Conservation (phyloP, 2,797 vertebrate species). For the Sebastolobus alascanus region DNA sequence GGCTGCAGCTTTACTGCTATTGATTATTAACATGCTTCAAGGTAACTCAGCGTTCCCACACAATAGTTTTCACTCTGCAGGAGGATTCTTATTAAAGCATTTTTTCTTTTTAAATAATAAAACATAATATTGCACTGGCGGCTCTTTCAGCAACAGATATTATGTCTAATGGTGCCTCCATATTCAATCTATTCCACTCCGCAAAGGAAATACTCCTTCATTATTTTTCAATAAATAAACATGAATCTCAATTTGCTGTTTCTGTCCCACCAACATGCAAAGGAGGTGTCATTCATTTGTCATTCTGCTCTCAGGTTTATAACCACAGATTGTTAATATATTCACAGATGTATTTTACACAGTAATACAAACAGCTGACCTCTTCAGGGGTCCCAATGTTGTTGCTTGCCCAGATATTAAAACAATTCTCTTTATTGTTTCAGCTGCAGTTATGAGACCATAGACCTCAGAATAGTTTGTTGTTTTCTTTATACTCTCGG, state of each 20-base stretch:
- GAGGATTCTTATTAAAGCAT: not conserved
- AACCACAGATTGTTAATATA: not conserved
- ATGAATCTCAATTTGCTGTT: not conserved
- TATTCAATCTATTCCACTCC: conserved; percentile 6
- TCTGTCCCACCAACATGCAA: not conserved
- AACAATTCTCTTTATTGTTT: not conserved
- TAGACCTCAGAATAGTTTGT: not conserved
- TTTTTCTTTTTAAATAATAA: not conserved
- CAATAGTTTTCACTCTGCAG: not conserved
- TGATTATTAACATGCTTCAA: conserved; percentile 16
- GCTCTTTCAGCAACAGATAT: conserved; percentile 4
- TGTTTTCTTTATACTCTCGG: not conserved
- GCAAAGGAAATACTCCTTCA: not conserved
- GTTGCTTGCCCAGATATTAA: too few species aligned
- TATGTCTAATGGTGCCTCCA: not conserved
- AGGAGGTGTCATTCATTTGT: not conserved
- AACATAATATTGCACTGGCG: conserved; percentile 8
- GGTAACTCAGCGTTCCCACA: not conserved
- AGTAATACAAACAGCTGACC: not conserved
- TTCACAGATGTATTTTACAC: not conserved
- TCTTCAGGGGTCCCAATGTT: too few species aligned
- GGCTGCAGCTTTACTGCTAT: not conserved
- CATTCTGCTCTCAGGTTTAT: not conserved
- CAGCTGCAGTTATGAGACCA: not conserved
- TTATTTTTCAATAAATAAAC: not conserved